Base-by-base conservation (phyloP, 2,797 vertebrate species). In the Lacerta agilis region DNA sequence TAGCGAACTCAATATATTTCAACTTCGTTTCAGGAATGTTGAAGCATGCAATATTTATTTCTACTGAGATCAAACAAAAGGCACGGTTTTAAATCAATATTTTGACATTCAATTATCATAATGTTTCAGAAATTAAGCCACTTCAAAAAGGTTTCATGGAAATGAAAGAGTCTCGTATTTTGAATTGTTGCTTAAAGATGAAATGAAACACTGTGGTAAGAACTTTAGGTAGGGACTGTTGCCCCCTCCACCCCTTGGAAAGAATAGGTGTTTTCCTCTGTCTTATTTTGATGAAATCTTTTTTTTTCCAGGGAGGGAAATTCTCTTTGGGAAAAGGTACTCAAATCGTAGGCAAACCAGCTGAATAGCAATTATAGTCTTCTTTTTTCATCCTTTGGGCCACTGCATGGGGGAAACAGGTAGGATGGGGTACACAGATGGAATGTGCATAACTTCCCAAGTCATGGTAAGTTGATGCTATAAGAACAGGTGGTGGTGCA, bases 61-160 rank as follows among this genome's bases (percentile, higher is more conserved):
- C 36, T 58, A 6, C 66, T 76, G 72, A 66, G 76, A 79, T 86
- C 61, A 79, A 78, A 38, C 10, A 49, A 55, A 86, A 71, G 43
- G 20, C 43, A 78, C 64, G 43, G 66, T 79, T 88, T 79, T 33
- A 72, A 79, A 79, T 84, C 87, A 84, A 72, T 79, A 84, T 79
- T 83, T 77, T 72, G 75, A 88, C 64, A 79, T 88, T 61, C 88
- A 43, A 83, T 79, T 49, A 86, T 69, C 76, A 71, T 71, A 18
- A 69, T 38, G 33, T 83, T 88, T 87, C 36, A 33, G 72, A 77
- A 84, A 71, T 45, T n/a, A 41, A 33, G 38, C 41, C 38, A 27
- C 66, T 79, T 88, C 17, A 61, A 7, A 88, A 72, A 58, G 66
- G 23, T 71, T 77, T 79, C 45, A 79, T 58, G 43, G 72, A 88